Evolutionary conservation across 2,888 invertebrate species (phyloP), one percentile per base, ranked within the genome.

Genomic region (Anthophora plumipes): DNA sequence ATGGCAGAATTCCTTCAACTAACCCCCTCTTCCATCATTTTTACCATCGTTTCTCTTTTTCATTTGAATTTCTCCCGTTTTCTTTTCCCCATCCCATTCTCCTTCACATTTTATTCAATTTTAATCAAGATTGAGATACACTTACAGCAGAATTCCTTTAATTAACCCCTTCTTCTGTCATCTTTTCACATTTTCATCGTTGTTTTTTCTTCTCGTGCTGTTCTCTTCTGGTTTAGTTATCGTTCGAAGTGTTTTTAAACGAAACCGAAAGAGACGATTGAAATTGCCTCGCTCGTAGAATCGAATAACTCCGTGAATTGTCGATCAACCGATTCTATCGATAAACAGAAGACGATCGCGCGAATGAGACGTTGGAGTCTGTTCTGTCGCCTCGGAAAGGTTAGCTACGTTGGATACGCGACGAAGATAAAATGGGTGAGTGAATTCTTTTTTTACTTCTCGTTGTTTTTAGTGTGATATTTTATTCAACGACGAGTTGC

Each of bases 341-440:
- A 1, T 46, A 14, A 22, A 69, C 68, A 57, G 46, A 69, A 14
- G 37, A 69, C 43, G 55, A 69, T 69, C 68, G n/a, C 20, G 8
- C 14, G n/a, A 9, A 46, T 37, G 31, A 22, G 12, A 20, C 61
- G 17, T 55, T 25, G 71, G 37, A 39, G 39, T 37, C 63, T 12
- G 20, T 2, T 25, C 55, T 39, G 61, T 43, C 12, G 31, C 54
- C 20, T 46, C 12, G 57, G 20, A 37, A 46, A 75, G 70, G 70
- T 70, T 70, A 70, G 17, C 54, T 46, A 37, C 57, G n/a, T 14
- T 17, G 20, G 14, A 66, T n/a, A 55, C 60, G 14, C 60, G 11
- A 41, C 39, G 20, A 52, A 43, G 20, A 46, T 0, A 43, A 11
- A 12, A 79, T 79, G 79, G 79, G 79, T 79, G 64, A 79, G 79